Conservation (phyloP, 2,113 vertebrate genomes). For the Cyprinodon tularosa region DNA sequence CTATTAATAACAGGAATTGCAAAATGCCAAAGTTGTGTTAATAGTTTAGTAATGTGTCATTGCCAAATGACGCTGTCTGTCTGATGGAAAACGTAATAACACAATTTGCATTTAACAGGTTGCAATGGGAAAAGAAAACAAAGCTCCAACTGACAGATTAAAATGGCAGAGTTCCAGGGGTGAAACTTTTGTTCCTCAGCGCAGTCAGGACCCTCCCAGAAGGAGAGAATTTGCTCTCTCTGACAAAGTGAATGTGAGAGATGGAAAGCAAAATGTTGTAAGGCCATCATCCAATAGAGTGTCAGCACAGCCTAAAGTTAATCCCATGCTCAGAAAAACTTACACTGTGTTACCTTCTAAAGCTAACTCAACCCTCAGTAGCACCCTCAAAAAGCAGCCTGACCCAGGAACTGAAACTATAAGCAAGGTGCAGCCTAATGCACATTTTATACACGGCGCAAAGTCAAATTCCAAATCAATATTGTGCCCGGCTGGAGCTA, state of each 20-base stretch:
- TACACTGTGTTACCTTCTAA: background rate
- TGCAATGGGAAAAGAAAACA: constrained; percentile 70
- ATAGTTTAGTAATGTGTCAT: background rate
- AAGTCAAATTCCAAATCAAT: constrained; percentile 7
- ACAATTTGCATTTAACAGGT: constrained; percentile 46
- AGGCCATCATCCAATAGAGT: background rate
- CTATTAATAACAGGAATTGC: background rate
- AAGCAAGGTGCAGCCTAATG: constrained; percentile 1
- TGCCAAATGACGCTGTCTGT: background rate
- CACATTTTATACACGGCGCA: background rate
- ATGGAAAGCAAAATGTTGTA: background rate
- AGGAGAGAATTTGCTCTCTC: constrained; percentile 5
- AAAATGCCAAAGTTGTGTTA: background rate
- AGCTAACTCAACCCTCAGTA: background rate
- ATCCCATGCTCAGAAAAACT: background rate
- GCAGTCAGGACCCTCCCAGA: background rate
- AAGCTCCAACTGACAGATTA: background rate
- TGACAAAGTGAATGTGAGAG: constrained; percentile 12
- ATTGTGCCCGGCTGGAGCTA: background rate
- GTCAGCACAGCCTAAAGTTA: background rate
- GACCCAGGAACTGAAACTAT: background rate
- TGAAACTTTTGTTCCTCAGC: background rate
- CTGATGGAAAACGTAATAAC: background rate
- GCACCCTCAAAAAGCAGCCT: constrained; percentile 9
- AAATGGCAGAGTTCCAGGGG: constrained; percentile 4